Conservation (phyloP, 1,140 invertebrate species). For the Alviniconcha marisindica region DNA sequence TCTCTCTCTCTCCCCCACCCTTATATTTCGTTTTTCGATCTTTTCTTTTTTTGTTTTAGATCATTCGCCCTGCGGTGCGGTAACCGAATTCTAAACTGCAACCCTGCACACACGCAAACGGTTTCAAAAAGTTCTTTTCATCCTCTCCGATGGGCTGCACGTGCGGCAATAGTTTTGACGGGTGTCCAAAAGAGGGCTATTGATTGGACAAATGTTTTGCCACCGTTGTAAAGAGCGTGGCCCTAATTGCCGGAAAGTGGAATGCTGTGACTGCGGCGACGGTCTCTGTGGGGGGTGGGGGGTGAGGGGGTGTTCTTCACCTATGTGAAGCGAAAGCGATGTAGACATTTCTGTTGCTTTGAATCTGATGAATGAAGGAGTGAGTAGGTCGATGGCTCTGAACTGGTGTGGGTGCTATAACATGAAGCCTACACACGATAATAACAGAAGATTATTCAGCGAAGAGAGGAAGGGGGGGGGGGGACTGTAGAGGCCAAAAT, state of each 20-base stretch:
- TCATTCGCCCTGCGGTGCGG: too few relatives aligned
- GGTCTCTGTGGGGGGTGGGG: neutral
- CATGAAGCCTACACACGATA: too few relatives aligned
- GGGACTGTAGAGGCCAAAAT: too few relatives aligned
- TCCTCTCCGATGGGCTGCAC: neutral
- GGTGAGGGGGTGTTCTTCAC: neutral
- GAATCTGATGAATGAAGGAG: too few relatives aligned
- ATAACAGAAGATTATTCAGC: too few relatives aligned
- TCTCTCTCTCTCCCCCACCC: neutral
- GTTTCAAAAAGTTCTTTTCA: neutral
- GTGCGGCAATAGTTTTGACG: neutral
- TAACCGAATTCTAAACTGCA: too few relatives aligned
- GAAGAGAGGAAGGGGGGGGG: too few relatives aligned
- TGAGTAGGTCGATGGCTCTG: too few relatives aligned
- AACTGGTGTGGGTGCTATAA: too few relatives aligned
- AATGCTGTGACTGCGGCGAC: neutral
- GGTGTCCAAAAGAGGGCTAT: constrained; percentile 1
- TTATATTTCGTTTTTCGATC: neutral
- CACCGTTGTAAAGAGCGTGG: neutral
- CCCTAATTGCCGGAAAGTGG: constrained; percentile 17
- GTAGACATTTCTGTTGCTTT: too few relatives aligned
- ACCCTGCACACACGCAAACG: too few relatives aligned
- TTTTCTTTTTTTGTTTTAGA: neutral
- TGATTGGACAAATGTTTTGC: constrained; percentile 30
- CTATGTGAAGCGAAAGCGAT: too few relatives aligned